phyloP scores from a whole-genome alignment of 2,797 vertebrate species.

The Poeciliopsis presidionis region DNA sequence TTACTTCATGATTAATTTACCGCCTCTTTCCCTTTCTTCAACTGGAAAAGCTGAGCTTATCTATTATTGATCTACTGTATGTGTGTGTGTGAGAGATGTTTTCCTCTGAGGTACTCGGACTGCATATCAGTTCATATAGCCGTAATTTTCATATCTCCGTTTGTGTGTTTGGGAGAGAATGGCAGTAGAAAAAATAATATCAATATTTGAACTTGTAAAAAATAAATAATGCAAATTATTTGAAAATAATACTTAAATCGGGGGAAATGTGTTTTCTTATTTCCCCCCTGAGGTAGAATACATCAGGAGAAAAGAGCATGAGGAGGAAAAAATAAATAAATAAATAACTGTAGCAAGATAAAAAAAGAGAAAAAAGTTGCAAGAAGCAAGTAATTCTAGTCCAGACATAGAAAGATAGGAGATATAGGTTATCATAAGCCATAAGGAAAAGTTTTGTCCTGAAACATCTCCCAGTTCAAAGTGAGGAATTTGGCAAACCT shows the following conservation, averaged over 20 bases:
- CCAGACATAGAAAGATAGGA: background rate
- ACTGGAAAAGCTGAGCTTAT: constrained; percentile 57
- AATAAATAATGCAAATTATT: constrained; percentile 6
- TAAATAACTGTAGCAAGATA: background rate
- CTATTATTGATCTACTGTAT: constrained; percentile 50
- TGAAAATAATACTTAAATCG: background rate
- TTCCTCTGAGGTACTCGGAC: constrained; percentile 35
- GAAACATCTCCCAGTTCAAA: background rate
- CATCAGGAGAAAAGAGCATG: background rate
- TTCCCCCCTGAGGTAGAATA: background rate
- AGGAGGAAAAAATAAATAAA: background rate
- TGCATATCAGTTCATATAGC: constrained; percentile 23
- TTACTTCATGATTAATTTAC: constrained; percentile 67
- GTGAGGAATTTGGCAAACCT: background rate
- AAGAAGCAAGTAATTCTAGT: background rate
- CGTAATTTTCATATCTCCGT: constrained; percentile 7
- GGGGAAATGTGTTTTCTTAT: background rate
- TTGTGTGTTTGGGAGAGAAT: background rate
- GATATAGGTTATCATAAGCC: background rate
- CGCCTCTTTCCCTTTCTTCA: constrained; percentile 45
- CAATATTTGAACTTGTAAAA: background rate
- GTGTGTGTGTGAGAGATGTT: constrained; percentile 13
- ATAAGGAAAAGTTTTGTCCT: background rate
- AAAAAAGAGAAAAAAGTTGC: background rate
- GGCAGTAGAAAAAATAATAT: background rate